Conservation (phyloP, 2,888 invertebrate species). For the Ctena decussata region DNA sequence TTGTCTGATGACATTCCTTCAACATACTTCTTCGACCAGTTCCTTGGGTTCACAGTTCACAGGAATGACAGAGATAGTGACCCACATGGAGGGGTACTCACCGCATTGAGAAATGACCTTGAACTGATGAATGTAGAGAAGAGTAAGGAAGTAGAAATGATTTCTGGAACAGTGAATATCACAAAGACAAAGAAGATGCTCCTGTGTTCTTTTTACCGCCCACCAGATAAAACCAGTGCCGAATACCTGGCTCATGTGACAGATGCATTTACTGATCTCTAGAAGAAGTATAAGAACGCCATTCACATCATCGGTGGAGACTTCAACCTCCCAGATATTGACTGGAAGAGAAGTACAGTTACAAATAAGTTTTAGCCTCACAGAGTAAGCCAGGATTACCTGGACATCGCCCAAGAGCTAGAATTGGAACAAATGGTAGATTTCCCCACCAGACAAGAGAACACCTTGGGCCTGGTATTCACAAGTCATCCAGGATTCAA, state of each 20-base stretch:
- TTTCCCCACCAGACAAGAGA: background rate
- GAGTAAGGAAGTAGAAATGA: constrained; percentile 11
- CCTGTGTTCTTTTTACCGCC: constrained; percentile 10
- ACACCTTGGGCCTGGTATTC: background rate
- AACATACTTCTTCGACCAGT: background rate
- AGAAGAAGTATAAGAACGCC: background rate
- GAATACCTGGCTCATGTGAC: background rate
- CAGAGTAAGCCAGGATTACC: background rate
- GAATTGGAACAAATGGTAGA: background rate
- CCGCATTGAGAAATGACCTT: constrained; percentile 3
- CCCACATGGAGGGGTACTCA: background rate
- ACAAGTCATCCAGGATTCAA: background rate
- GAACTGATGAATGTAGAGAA: background rate
- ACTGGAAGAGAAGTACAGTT: background rate
- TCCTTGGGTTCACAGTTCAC: background rate
- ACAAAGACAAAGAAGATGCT: background rate
- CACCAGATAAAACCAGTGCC: constrained; percentile 1
- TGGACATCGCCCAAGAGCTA: background rate
- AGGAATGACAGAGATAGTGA: background rate
- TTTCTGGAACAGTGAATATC: background rate
- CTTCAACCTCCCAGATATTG: constrained; percentile 19
- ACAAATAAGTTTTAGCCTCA: background rate
- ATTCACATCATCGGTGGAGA: constrained; percentile 2
- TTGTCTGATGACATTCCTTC: no score
- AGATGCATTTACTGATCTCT: background rate